Evolutionary conservation across 2,113 vertebrate species (phyloP).

Genomic region (Aspidoscelis tigris): DNA sequence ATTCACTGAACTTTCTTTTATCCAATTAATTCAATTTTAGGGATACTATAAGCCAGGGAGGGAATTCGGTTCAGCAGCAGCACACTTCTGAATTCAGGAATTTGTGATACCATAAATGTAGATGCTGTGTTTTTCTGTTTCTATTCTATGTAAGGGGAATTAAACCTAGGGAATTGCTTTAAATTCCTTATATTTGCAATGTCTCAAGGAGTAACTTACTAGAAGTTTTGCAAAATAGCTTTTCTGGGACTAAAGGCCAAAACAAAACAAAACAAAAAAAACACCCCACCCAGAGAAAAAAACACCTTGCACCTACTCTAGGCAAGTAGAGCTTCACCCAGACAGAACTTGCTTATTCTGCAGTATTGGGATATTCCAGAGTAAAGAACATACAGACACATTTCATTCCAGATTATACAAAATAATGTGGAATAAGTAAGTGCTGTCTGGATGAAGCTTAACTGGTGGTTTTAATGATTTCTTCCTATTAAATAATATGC

Average conservation of each 20-base stretch:
- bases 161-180: slow-evolving; percentile 53
- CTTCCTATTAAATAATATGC: slow-evolving; percentile 26
- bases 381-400: no score
- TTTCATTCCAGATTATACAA: no score
- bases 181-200: slow-evolving; percentile 46
- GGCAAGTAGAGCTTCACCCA: slow-evolving; percentile 8
- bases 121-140: no score
- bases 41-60: neutral
- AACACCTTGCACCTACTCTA: slow-evolving; percentile 26
- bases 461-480: slow-evolving; percentile 17
- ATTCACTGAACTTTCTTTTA: neutral
- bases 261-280: no score
- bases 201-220: slow-evolving; percentile 48
- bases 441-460: neutral
- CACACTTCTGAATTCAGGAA: slow-evolving; percentile 38
- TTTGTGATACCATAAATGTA: neutral
- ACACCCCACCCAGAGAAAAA: no score
- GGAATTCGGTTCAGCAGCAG: slow-evolving; percentile 36
- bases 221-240: slow-evolving; percentile 15
- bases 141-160: neutral
- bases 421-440: no score
- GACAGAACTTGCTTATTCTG: no score
- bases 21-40: neutral
- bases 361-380: no score
- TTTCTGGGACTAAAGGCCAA: slow-evolving; percentile 24